Percentiles rank a stretch among this genome's conserved stretches.
Conservation (phyloP, 2,888 invertebrate species). For the Synergus itoensis region DNA sequence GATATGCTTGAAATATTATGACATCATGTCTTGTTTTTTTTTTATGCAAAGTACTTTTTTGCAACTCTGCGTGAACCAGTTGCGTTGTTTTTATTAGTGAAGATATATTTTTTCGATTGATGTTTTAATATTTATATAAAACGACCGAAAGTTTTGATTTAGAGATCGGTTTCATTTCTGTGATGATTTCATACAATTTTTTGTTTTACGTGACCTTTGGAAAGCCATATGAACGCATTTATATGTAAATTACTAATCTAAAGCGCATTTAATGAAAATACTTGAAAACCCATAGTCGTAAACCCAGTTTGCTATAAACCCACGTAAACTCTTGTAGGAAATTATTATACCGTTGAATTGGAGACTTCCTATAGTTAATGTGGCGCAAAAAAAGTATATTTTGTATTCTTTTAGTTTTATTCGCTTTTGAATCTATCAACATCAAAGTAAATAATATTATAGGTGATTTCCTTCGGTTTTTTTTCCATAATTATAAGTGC, state of each 20-base stretch:
- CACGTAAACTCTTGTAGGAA: too few species aligned
- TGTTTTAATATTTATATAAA: neutral
- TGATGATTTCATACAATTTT: neutral
- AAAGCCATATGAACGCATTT: neutral
- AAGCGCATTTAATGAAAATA: neutral
- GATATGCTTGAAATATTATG: neutral
- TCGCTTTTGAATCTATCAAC: too few species aligned
- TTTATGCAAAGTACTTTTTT: neutral
- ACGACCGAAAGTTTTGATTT: neutral
- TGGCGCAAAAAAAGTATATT: too few species aligned
- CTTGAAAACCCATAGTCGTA: neutral
- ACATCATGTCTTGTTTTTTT: neutral
- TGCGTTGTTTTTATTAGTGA: neutral
- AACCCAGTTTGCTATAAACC: neutral
- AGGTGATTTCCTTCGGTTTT: too few species aligned
- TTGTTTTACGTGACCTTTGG: neutral
- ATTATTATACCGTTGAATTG: too few species aligned
- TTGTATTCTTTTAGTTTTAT: too few species aligned
- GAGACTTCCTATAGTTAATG: too few species aligned
- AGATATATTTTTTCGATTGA: neutral
- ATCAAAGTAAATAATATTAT: too few species aligned
- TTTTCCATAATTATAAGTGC: too few species aligned
- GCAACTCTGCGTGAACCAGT: neutral
- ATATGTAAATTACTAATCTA: neutral
- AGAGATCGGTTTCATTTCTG: neutral